Evolutionary conservation across 2,888 invertebrate species (phyloP), one percentile per base, ranked within the genome.

Genomic region (Nymphalis polychloros): DNA sequence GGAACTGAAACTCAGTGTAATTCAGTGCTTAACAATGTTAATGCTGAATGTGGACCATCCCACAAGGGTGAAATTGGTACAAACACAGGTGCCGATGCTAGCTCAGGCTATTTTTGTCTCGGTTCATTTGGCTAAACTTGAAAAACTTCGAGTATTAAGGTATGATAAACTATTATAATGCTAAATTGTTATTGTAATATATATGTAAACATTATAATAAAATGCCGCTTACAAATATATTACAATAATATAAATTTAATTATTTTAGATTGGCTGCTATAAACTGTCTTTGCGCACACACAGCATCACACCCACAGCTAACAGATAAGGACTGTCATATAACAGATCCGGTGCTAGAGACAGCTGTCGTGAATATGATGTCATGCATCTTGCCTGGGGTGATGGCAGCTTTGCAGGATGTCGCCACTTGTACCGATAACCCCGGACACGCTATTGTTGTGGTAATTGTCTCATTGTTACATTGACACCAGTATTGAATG

Each of bases 301-400:
- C 95, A 23, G 93, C 94, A 76, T 93, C 95, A 0, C 94, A 95
- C 74, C 76, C 81, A 0, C 67, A 77, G 27, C 76, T 88, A 8
- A 84, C 83, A 0, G 89, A 93, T 47, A 88, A 92, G 49, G 82
- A 90, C 52, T 90, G 91, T 59, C 94, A 94, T 76, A 83, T 89
- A 20, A 76, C 82, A n/a, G 94, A 95, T 78, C 66, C 74, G 0
- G 66, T 75, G 0, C 69, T 88, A 5, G 90, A 88, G 70, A 66
- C 76, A 2, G 84, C 92, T 72, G 90, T 94, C 5, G 93, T 94
- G 8, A 93, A 95, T 74, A 87, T 94, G 78, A 85, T 95, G 52
- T 93, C 94, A 78, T 88, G 93, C 78, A 94, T 95, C 73, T 80
- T 96, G 69, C 96, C 96, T 1, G 96, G 96, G 0, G 90, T 96